A percentile compares a stretch with the other conserved stretches of the same genome.
Evolutionary conservation across 2,113 vertebrate genomes (phyloP).

Genomic region (Noturus placidus): DNA sequence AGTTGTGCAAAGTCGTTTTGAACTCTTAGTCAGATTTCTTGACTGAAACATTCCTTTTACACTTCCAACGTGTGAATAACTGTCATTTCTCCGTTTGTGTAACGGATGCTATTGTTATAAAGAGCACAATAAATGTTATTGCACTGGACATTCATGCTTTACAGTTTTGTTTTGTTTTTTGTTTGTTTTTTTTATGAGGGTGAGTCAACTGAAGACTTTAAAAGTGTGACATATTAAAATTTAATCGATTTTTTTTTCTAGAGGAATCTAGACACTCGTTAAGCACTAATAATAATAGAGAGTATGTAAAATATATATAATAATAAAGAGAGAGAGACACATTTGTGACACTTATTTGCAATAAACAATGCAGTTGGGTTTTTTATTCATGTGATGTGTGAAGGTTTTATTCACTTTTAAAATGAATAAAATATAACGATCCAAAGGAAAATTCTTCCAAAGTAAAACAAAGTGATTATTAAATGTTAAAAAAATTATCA

Average conservation of each 20-base stretch:
- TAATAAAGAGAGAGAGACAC: background rate
- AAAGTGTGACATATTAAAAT: background rate
- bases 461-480: background rate
- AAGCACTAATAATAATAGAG: background rate
- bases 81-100: background rate
- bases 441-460: background rate
- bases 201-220: background rate
- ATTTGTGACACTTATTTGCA: background rate
- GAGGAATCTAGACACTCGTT: background rate
- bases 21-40: constrained; percentile 1
- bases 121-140: constrained; percentile 41
- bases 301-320: background rate
- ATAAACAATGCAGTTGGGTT: background rate
- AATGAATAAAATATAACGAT: background rate
- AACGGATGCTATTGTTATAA: constrained; percentile 9
- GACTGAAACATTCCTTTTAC: constrained; percentile 32
- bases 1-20: background rate
- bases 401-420: background rate
- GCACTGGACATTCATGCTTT: constrained; percentile 3
- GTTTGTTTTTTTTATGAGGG: background rate
- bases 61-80: background rate
- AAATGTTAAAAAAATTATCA: background rate
- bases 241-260: background rate
- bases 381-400: background rate
- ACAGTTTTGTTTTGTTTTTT: background rate